A percentile compares a stretch with the other conserved stretches of the same genome.
Conservation (phyloP, 2,113 vertebrate genomes). For the Clarias magur region DNA sequence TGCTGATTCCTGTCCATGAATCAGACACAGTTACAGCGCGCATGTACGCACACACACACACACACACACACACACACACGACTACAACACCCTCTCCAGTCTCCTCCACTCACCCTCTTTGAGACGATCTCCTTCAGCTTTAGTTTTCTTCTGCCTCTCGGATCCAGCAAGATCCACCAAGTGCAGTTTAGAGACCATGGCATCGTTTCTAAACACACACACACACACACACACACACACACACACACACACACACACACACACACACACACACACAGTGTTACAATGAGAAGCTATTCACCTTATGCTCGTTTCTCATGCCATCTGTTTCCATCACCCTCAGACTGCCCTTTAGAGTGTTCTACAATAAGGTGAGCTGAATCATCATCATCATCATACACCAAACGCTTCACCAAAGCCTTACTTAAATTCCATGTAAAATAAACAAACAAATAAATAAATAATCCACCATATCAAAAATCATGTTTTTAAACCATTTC, state of each 20-base stretch:
- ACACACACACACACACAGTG: background rate
- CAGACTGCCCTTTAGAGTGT: background rate
- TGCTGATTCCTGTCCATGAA: slow-evolving; percentile 85
- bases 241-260: background rate
- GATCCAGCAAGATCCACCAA: slow-evolving; percentile 96
- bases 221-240: background rate
- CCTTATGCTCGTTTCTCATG: background rate
- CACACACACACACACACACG: no score
- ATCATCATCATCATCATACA: background rate
- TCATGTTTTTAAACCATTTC: no score
- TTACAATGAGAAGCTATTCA: background rate
- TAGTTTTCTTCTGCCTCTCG: slow-evolving; percentile 96
- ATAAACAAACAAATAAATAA: no score
- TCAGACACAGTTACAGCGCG: background rate
- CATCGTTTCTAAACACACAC: slow-evolving; percentile 59
- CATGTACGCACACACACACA: no score
- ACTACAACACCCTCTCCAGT: background rate
- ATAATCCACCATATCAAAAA: no score
- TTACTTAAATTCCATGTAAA: no score
- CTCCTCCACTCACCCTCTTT: slow-evolving; percentile 82
- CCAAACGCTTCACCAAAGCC: background rate
- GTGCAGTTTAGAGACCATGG: slow-evolving; percentile 84
- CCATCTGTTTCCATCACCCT: background rate
- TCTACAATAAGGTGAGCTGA: no score
- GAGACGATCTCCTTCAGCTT: slow-evolving; percentile 92